phyloP scores from a whole-genome alignment of 2,888 invertebrate species.

The Phortica okadai region DNA sequence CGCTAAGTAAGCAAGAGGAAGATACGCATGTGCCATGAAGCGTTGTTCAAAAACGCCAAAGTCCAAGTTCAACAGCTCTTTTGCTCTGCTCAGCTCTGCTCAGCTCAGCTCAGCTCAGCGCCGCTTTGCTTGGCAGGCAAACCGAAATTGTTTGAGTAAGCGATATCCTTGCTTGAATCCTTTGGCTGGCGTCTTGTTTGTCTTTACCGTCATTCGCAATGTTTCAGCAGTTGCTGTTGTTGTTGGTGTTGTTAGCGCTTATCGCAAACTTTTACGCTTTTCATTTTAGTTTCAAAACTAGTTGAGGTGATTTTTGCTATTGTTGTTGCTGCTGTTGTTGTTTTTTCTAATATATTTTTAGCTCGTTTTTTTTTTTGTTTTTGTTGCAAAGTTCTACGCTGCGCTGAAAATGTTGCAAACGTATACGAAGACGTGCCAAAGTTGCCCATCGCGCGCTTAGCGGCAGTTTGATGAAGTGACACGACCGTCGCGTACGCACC shows the following conservation, averaged over 20 bases:
- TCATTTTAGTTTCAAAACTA: slow-evolving; percentile 27
- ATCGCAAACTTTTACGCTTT: slow-evolving; percentile 4
- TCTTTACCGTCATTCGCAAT: neutral
- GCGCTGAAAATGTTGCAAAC: neutral
- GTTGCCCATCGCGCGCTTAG: neutral
- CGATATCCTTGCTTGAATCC: slow-evolving; percentile 36
- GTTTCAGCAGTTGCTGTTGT: neutral
- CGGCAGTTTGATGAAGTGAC: neutral
- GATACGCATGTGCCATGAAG: neutral
- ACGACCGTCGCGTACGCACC: neutral
- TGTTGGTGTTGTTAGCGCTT: neutral
- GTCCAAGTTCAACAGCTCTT: slow-evolving; percentile 62
- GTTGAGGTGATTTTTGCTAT: neutral
- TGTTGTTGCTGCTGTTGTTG: neutral
- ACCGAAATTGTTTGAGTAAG: slow-evolving; percentile 38
- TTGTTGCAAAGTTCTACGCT: neutral
- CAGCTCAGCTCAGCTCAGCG: too few relatives aligned
- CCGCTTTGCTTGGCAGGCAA: neutral
- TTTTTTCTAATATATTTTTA: neutral
- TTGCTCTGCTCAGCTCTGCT: too few relatives aligned
- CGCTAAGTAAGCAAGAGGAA: neutral
- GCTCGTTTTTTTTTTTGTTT: neutral
- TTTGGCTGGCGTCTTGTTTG: slow-evolving; percentile 3
- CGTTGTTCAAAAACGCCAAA: slow-evolving; percentile 50
- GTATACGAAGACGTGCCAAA: slow-evolving; percentile 15